These are phyloP conservation scores for Pseudolaguvia tuberculata DNA, from an alignment of 2,113 vertebrate genomes.

Conservation along the genomic window DNA sequence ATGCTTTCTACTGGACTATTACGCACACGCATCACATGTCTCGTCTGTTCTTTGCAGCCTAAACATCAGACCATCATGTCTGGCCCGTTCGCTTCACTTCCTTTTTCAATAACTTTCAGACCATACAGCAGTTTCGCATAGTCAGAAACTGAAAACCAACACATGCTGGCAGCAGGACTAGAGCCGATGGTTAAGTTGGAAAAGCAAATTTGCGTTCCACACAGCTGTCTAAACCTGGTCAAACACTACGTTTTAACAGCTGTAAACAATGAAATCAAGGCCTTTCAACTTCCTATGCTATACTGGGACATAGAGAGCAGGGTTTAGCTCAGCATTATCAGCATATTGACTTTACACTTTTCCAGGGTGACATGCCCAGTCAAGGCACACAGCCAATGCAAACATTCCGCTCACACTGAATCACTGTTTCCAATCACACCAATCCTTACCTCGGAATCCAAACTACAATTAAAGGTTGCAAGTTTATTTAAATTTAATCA, in stretches of 20 bases:
- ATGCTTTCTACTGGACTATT: not conserved
- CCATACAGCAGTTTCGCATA: not conserved
- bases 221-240: constrained; percentile 33
- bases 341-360: constrained; percentile 40
- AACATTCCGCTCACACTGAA: constrained; percentile 36
- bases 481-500: constrained; percentile 35
- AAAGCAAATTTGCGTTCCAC: constrained; percentile 22
- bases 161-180: not conserved
- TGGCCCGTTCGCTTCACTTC: not conserved
- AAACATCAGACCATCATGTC: not conserved
- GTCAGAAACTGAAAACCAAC: constrained; percentile 23
- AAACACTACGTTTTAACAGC: constrained; percentile 21
- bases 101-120: constrained; percentile 3
- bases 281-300: constrained; percentile 13
- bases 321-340: constrained; percentile 29
- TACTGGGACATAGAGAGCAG: constrained; percentile 12
- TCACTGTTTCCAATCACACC: constrained; percentile 39
- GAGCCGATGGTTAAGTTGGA: not conserved
- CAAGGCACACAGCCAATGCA: constrained; percentile 32
- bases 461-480: constrained; percentile 22
- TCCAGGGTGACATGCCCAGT: constrained; percentile 43
- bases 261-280: constrained; percentile 28
- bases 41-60: not conserved
- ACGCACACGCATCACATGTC: not conserved
- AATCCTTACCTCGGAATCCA: not conserved